Evolutionary conservation across 1,140 invertebrate species (phyloP).

Genomic region (Bradynema listronoti): DNA sequence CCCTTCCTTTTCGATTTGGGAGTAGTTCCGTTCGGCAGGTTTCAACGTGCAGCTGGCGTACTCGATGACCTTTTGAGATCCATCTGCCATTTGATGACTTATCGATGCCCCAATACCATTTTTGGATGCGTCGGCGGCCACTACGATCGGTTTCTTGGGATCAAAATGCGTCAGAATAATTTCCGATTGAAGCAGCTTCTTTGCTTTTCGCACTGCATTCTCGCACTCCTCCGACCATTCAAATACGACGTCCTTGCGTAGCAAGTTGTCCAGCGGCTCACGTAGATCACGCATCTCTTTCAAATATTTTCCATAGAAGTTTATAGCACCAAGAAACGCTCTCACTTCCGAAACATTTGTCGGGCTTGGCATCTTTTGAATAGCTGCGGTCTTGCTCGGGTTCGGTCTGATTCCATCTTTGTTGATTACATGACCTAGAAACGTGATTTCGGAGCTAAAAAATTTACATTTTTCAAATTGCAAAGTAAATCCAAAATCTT

Average conservation of each 20-base stretch:
- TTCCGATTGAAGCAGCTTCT: conserved; percentile 40
- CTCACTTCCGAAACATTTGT: conserved; percentile 11
- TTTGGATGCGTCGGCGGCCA: conserved; percentile 61
- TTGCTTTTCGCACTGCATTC: conserved; percentile 42
- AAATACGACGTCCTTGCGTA: conserved; percentile 22
- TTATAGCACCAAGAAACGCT: conserved; percentile 46
- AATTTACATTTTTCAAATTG: too few species aligned
- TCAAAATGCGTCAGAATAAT: conserved; percentile 58
- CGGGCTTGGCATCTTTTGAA: too few species aligned
- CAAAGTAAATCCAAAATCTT: too few species aligned
- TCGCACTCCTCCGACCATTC: conserved; percentile 7
- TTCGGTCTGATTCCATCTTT: too few species aligned
- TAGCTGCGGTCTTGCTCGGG: too few species aligned
- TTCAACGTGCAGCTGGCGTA: conserved; percentile 59
- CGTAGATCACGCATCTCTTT: conserved; percentile 19
- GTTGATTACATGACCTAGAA: too few species aligned
- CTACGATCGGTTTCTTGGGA: conserved; percentile 47
- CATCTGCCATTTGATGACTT: conserved; percentile 58
- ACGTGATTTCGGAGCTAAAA: too few species aligned
- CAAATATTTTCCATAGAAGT: conserved; percentile 33
- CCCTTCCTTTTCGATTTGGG: conserved; percentile 62
- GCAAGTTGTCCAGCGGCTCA: conserved; percentile 22
- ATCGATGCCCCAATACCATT: conserved; percentile 61
- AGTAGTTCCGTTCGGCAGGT: conserved; percentile 60
- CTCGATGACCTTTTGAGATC: conserved; percentile 58